phyloP scores from a whole-genome alignment of 2,888 invertebrate genomes.

The Aphodius sticticus region DNA sequence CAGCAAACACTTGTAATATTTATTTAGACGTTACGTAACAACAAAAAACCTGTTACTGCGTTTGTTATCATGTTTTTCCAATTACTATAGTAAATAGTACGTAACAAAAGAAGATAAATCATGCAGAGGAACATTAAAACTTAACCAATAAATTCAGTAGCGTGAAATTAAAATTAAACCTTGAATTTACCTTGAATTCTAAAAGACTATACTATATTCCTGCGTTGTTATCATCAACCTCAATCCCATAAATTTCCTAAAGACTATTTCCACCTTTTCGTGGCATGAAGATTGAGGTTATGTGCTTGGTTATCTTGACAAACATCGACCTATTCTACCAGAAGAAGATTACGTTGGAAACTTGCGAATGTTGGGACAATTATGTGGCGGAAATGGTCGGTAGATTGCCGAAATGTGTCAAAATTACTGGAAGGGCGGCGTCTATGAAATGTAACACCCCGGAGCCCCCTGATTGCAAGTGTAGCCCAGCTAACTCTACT shows the following conservation, averaged over 20 bases:
- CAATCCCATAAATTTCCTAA: too few species aligned
- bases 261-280: not conserved
- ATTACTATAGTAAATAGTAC: not conserved
- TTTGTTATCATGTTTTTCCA: not conserved
- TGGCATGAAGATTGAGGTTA: not conserved
- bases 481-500: constrained; percentile 39
- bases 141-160: not conserved
- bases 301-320: not conserved
- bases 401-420: not conserved
- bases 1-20: not conserved
- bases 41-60: not conserved
- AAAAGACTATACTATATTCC: not conserved
- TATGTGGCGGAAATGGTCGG: constrained; percentile 19
- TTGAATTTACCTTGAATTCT: not conserved
- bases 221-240: too few species aligned
- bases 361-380: constrained; percentile 31
- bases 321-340: not conserved
- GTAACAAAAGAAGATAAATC: not conserved
- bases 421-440: constrained; percentile 18
- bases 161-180: not conserved
- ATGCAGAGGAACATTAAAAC: not conserved
- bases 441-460: constrained; percentile 41
- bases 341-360: constrained; percentile 18
- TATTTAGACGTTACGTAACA: not conserved
- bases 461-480: constrained; percentile 44